Evolutionary conservation across 2,113 vertebrate genomes (phyloP).

Genomic region (Potamarius usumacintae): DNA sequence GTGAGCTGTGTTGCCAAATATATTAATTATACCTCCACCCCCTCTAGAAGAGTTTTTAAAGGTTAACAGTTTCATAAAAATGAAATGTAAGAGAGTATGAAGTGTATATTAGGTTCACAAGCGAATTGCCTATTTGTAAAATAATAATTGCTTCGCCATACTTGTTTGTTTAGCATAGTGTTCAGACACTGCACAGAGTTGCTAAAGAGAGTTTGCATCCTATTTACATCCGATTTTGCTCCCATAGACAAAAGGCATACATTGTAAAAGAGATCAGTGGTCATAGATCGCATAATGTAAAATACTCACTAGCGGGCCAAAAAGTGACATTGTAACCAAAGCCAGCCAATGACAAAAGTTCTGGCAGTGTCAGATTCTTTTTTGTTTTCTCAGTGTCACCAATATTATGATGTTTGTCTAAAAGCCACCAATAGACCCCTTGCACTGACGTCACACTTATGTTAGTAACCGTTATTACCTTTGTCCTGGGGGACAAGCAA

Average conservation of each 20-base stretch:
- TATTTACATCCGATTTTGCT: too few species aligned
- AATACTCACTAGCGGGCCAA: too few species aligned
- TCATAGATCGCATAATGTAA: too few species aligned
- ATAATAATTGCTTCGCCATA: conserved; percentile 3
- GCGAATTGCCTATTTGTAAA: conserved; percentile 17
- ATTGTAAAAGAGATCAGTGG: too few species aligned
- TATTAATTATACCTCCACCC: conserved; percentile 1
- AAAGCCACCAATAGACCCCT: too few species aligned
- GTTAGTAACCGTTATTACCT: too few species aligned
- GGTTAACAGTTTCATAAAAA: neutral
- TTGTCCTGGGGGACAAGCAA: too few species aligned
- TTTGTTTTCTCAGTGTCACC: neutral
- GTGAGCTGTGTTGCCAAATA: neutral
- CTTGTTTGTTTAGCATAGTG: neutral
- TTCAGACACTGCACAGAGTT: too few species aligned
- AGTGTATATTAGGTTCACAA: neutral
- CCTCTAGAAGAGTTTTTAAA: neutral
- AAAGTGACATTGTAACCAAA: too few species aligned
- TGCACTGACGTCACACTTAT: too few species aligned
- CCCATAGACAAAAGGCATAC: too few species aligned
- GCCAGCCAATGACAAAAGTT: neutral
- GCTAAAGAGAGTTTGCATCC: too few species aligned
- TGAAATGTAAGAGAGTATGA: neutral
- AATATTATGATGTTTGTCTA: neutral
- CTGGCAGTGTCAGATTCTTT: neutral